Evolutionary conservation across 2,797 vertebrate species (phyloP).

Genomic region (Myripristis jacobus): DNA sequence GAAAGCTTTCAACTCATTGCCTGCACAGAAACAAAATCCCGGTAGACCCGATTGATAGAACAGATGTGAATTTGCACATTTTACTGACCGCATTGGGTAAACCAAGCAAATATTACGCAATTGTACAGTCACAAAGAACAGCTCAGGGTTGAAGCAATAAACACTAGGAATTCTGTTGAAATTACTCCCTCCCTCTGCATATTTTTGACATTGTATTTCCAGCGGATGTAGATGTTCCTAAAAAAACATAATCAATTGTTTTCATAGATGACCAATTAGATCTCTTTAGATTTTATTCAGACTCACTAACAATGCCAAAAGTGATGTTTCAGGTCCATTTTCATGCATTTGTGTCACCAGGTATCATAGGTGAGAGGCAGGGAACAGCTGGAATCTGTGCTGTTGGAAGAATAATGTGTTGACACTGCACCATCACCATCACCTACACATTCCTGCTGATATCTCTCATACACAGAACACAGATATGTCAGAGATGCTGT

Average conservation of each 20-base stretch:
- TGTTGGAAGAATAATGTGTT: neutral
- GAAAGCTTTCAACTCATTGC: slow-evolving; percentile 44
- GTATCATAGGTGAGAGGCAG: neutral
- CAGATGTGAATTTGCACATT: neutral
- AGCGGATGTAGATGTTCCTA: too few relatives aligned
- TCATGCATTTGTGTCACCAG: neutral
- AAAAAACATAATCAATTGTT: too few relatives aligned
- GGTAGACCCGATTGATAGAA: neutral
- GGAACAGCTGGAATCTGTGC: neutral
- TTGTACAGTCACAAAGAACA: neutral
- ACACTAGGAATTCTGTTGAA: neutral
- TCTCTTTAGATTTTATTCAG: too few relatives aligned
- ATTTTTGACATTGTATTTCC: too few relatives aligned
- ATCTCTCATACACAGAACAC: slow-evolving; percentile 3
- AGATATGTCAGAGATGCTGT: slow-evolving; percentile 9
- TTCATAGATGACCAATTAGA: too few relatives aligned
- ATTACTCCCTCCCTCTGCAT: neutral
- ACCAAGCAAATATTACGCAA: neutral
- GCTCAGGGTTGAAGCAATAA: slow-evolving; percentile 12
- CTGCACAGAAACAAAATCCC: slow-evolving; percentile 12
- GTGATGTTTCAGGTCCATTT: neutral
- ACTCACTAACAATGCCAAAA: neutral
- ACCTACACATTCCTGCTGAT: neutral
- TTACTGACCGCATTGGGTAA: slow-evolving; percentile 10
- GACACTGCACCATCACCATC: neutral